Conservation (phyloP, 1,140 invertebrate genomes). For the Brachystomella parvula region DNA sequence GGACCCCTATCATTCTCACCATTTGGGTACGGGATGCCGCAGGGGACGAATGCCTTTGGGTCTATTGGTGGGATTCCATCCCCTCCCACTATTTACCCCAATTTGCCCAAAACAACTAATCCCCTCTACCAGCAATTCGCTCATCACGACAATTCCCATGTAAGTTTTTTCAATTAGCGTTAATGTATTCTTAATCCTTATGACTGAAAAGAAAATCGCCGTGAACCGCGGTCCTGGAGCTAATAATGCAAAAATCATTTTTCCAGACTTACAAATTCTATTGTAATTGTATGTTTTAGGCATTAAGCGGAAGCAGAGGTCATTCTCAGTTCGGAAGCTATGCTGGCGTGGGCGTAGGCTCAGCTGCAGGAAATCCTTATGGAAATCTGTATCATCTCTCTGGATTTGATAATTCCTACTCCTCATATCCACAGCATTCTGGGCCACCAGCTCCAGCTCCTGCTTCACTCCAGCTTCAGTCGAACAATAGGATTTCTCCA, state of each 20-base stretch:
- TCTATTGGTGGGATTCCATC: not conserved
- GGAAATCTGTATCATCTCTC: not conserved
- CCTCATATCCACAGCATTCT: not conserved
- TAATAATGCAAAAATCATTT: not conserved
- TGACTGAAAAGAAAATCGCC: not conserved
- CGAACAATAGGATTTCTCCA: slow-evolving; percentile 6
- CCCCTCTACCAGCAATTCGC: not conserved
- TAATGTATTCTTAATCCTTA: not conserved
- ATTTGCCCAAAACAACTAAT: not conserved
- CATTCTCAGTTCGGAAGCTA: not conserved
- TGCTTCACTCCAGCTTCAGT: slow-evolving; percentile 7
- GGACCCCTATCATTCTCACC: not conserved
- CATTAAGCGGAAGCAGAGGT: not conserved
- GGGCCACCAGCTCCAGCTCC: not conserved
- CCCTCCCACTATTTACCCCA: not conserved
- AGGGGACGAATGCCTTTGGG: slow-evolving; percentile 7
- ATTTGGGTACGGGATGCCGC: slow-evolving; percentile 10
- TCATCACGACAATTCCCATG: not conserved
- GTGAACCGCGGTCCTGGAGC: not conserved
- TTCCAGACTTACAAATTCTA: not conserved
- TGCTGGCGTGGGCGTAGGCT: not conserved
- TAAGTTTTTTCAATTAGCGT: not conserved
- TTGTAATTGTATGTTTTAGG: slow-evolving; percentile 1
- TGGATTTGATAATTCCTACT: not conserved
- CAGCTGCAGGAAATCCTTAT: not conserved